phyloP scores from a whole-genome alignment of 30 jellyfish, hydroid and myxozoan species.

The Hydractinia symbiolongicarpus region DNA sequence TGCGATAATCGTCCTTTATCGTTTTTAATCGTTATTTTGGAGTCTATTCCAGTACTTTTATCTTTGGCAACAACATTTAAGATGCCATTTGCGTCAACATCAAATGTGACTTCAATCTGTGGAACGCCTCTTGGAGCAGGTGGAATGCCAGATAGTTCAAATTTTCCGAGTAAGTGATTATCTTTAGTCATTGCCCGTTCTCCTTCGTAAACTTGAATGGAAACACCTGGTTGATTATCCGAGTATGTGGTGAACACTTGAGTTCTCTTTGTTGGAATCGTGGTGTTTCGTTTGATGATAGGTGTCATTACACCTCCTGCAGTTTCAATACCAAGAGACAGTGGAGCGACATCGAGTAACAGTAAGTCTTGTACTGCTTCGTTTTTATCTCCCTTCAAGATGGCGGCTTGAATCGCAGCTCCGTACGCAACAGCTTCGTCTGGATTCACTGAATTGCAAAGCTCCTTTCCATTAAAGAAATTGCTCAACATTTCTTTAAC shows the following conservation, averaged over 20 bases:
- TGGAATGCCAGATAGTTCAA: conserved; percentile 83
- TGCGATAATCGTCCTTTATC: conserved; percentile 85
- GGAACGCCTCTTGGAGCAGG: conserved; percentile 99
- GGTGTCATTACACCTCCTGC: conserved; percentile 96
- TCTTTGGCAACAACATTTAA: conserved; percentile 90
- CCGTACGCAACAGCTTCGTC: conserved; percentile 98
- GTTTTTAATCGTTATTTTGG: conserved; percentile 77
- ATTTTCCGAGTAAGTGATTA: conserved; percentile 70
- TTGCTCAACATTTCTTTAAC: conserved; percentile 25
- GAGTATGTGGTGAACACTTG: conserved; percentile 82
- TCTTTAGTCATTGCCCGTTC: conserved; percentile 70
- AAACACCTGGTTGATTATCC: conserved; percentile 94
- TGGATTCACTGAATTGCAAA: conserved; percentile 71
- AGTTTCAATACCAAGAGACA: conserved; percentile 92
- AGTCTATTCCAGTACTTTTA: conserved; percentile 83
- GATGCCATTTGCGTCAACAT: conserved; percentile 96
- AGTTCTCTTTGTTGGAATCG: conserved; percentile 73
- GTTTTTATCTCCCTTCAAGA: conserved; percentile 69
- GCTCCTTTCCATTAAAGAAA: conserved; percentile 46
- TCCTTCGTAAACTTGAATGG: conserved; percentile 87
- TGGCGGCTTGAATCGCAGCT: conserved; percentile 88
- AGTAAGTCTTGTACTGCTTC: conserved; percentile 76
- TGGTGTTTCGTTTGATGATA: conserved; percentile 67
- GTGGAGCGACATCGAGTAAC: conserved; percentile 91
- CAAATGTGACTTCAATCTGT: conserved; percentile 94